Evolutionary conservation across 2,888 invertebrate species (phyloP).

Genomic region (Scaptomyza caliginosa): DNA sequence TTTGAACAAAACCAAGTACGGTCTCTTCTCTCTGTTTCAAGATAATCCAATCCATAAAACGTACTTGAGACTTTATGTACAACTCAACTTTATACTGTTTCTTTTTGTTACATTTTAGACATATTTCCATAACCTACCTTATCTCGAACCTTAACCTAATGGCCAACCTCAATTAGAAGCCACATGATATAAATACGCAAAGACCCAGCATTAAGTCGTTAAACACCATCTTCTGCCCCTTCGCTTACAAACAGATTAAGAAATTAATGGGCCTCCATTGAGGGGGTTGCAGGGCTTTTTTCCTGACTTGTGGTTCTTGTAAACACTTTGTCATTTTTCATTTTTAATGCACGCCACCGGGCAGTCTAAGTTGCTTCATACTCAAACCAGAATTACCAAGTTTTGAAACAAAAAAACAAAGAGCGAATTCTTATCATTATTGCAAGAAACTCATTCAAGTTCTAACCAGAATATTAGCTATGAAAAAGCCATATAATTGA

Average conservation of each 20-base stretch:
- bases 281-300: background rate
- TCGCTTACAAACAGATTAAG: slow-evolving; percentile 40
- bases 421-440: background rate
- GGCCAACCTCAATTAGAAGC: slow-evolving; percentile 25
- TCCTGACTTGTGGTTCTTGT: slow-evolving; percentile 27
- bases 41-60: background rate
- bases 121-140: no score
- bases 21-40: background rate
- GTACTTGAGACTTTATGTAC: background rate
- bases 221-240: background rate
- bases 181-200: slow-evolving; percentile 6
- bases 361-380: background rate
- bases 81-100: no score
- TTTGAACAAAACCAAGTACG: slow-evolving; percentile 2
- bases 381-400: slow-evolving; percentile 11
- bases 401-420: background rate
- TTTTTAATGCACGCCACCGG: slow-evolving; percentile 41
- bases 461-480: slow-evolving; percentile 1
- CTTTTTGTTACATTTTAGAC: no score
- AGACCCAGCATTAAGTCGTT: background rate
- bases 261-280: slow-evolving; percentile 34
- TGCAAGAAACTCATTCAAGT: slow-evolving; percentile 9
- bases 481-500: slow-evolving; percentile 30
- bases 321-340: slow-evolving; percentile 42
- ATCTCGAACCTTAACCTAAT: slow-evolving; percentile 37